phyloP scores from a whole-genome alignment of 2,888 invertebrate genomes.

The Rhagophthalmus giganteus region DNA sequence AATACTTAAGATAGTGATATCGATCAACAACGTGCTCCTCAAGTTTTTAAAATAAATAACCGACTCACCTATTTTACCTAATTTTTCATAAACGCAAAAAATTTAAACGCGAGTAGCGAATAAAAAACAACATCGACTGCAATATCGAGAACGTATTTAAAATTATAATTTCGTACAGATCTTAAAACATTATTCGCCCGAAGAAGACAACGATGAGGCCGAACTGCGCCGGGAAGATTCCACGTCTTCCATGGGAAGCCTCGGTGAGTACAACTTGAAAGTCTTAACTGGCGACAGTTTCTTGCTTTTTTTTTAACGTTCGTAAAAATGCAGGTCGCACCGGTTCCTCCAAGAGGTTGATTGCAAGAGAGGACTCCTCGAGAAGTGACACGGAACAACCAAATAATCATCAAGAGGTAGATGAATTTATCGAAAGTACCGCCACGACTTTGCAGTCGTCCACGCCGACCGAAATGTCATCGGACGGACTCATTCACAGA shows the following conservation, averaged over 20 bases:
- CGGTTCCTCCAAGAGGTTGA: conserved; percentile 11
- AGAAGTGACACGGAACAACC: conserved; percentile 25
- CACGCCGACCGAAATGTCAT: conserved; percentile 47
- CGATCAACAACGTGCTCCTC: too few relatives aligned
- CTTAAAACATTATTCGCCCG: conserved; percentile 44
- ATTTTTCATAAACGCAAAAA: not conserved
- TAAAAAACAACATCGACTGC: too few relatives aligned
- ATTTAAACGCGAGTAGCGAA: too few relatives aligned
- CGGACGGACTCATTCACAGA: conserved; percentile 47
- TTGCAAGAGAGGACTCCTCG: conserved; percentile 26
- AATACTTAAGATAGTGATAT: too few relatives aligned
- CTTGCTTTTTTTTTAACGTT: too few relatives aligned
- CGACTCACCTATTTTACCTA: too few relatives aligned
- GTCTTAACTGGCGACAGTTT: too few relatives aligned
- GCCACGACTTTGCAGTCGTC: conserved; percentile 39
- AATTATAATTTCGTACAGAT: conserved; percentile 44
- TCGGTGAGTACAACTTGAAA: conserved; percentile 23
- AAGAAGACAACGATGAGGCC: conserved; percentile 29
- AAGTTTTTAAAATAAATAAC: too few relatives aligned
- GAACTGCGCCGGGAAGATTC: conserved; percentile 32
- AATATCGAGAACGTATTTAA: too few relatives aligned
- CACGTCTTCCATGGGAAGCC: conserved; percentile 19
- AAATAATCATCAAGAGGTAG: conserved; percentile 39
- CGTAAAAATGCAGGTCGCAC: too few relatives aligned
- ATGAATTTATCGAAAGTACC: conserved; percentile 47